Conservation (phyloP, 1,140 invertebrate species). For the Pseudachorutes palmiensis region DNA sequence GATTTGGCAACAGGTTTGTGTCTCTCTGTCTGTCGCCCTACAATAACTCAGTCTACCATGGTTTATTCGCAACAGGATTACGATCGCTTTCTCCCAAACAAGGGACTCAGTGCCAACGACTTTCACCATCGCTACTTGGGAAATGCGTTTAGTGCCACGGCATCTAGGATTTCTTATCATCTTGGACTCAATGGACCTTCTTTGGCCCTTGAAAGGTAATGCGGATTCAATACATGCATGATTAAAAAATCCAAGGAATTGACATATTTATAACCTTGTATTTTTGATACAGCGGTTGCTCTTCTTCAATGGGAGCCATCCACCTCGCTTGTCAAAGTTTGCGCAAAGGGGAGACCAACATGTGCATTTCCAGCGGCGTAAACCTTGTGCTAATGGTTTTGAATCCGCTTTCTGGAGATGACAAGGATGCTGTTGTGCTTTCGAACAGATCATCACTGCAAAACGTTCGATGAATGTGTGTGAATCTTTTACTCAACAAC, state of each 20-base stretch:
- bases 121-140: slow-evolving; percentile 25
- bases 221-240: background rate
- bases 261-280: background rate
- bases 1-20: slow-evolving; percentile 7
- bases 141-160: slow-evolving; percentile 26
- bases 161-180: slow-evolving; percentile 20
- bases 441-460: slow-evolving; percentile 19
- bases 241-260: background rate
- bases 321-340: slow-evolving; percentile 28
- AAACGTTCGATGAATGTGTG: slow-evolving; percentile 16
- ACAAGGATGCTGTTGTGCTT: slow-evolving; percentile 12
- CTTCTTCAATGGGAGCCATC: slow-evolving; percentile 19
- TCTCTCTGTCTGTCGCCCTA: background rate
- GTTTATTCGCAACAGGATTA: too few species aligned
- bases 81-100: slow-evolving; percentile 1
- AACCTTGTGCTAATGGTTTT: slow-evolving; percentile 23
- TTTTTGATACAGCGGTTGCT: slow-evolving; percentile 17
- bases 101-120: slow-evolving; percentile 7
- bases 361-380: slow-evolving; percentile 23
- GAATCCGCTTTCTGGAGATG: slow-evolving; percentile 11
- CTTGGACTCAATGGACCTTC: slow-evolving; percentile 28
- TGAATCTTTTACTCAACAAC: slow-evolving; percentile 7
- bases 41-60: background rate
- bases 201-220: slow-evolving; percentile 22
- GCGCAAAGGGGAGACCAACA: slow-evolving; percentile 10